Conservation (phyloP, 2,113 vertebrate genomes). For the Sardina pilchardus region DNA sequence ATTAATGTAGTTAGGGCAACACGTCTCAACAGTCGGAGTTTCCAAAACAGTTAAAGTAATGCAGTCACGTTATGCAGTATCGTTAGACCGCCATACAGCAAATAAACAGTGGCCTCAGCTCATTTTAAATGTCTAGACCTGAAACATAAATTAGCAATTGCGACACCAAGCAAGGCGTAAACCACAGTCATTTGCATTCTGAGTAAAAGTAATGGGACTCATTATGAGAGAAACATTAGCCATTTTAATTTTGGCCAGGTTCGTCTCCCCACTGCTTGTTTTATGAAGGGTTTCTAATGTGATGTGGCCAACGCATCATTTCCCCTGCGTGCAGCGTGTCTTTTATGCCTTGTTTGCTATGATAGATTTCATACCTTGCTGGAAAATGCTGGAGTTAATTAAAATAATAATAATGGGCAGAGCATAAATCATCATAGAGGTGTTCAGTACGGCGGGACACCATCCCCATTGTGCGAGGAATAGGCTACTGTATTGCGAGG, state of each 20-base stretch:
- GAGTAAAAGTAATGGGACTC: conserved; percentile 44
- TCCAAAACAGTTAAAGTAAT: background rate
- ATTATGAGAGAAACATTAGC: conserved; percentile 32
- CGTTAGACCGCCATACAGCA: background rate
- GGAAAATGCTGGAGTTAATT: conserved; percentile 44
- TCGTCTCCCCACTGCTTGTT: conserved; percentile 25
- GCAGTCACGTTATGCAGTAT: background rate
- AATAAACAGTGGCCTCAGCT: background rate
- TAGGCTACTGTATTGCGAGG: too few relatives aligned
- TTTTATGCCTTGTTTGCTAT: conserved; percentile 45
- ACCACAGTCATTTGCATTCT: background rate
- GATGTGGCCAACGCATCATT: conserved; percentile 34
- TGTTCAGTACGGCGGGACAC: conserved; percentile 1
- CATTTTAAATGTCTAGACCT: background rate
- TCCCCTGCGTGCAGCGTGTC: conserved; percentile 20
- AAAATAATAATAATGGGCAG: conserved; percentile 23
- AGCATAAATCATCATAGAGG: background rate
- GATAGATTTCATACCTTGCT: conserved; percentile 56
- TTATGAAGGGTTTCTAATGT: conserved; percentile 44
- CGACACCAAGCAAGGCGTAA: background rate
- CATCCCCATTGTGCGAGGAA: background rate
- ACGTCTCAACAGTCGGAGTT: too few relatives aligned
- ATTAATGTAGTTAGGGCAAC: too few relatives aligned
- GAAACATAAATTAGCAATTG: conserved; percentile 7
- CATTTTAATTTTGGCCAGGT: conserved; percentile 35